Evolutionary conservation across 2,888 invertebrate species (phyloP).

Genomic region (Metallyticus violacea): DNA sequence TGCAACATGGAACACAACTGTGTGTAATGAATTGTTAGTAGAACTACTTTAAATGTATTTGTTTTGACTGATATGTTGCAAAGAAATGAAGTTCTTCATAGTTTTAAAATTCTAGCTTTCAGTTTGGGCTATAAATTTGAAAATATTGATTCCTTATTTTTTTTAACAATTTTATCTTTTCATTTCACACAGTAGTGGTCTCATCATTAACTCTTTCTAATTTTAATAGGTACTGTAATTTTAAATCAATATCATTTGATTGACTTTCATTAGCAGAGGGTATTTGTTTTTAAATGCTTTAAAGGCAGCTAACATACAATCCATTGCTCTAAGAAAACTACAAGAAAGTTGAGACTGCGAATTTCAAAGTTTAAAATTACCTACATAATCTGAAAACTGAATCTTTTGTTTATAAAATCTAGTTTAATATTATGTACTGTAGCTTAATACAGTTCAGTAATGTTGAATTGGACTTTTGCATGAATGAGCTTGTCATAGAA

Average conservation of each 20-base stretch:
- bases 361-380: background rate
- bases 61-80: background rate
- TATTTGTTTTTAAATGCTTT: background rate
- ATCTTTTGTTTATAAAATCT: background rate
- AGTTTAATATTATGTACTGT: background rate
- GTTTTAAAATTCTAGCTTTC: background rate
- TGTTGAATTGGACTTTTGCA: background rate
- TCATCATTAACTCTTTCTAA: background rate
- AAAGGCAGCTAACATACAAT: background rate
- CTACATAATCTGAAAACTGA: background rate
- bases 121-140: background rate
- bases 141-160: background rate
- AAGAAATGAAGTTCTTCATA: background rate
- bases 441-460: background rate
- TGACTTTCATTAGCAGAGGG: background rate
- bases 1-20: background rate
- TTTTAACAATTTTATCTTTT: background rate
- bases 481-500: background rate
- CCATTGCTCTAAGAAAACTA: too few species aligned
- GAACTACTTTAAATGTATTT: background rate
- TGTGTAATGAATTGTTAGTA: background rate
- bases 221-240: background rate
- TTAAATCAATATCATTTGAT: background rate
- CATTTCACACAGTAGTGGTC: background rate
- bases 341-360: background rate